These are phyloP conservation scores for Brienomyrus longianalis DNA, from an alignment of 2,113 vertebrate species.

Conservation along the genomic window DNA sequence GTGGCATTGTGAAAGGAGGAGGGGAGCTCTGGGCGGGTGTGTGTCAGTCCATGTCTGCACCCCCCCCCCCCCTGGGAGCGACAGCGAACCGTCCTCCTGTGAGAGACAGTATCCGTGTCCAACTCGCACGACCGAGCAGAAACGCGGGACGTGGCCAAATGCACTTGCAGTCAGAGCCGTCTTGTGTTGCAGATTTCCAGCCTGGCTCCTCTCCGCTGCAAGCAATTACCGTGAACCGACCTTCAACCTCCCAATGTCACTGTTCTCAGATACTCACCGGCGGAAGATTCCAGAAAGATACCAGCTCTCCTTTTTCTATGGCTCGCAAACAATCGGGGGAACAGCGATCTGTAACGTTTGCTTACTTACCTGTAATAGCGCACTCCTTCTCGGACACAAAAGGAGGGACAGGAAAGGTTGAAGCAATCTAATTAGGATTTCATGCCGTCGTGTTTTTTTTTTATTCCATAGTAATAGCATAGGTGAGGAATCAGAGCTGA, in stretches of 20 bases:
- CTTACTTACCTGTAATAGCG: background rate
- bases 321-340: background rate
- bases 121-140: background rate
- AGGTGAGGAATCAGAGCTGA: slow-evolving; percentile 5
- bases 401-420: background rate
- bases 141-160: background rate
- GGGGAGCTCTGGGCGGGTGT: background rate
- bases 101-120: background rate
- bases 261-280: background rate
- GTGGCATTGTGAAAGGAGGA: background rate
- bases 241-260: slow-evolving; percentile 17
- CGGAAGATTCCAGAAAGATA: slow-evolving; percentile 14
- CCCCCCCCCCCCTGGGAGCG: slow-evolving; percentile 13
- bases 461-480: background rate
- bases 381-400: background rate
- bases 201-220: background rate
- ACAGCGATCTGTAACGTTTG: background rate
- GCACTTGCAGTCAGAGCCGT: background rate
- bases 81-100: slow-evolving; percentile 16
- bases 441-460: background rate
- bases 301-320: background rate
- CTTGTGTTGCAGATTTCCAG: slow-evolving; percentile 1
- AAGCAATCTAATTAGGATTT: slow-evolving; percentile 8
- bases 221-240: slow-evolving; percentile 8
- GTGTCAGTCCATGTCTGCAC: background rate